Base-by-base conservation (phyloP, 2,797 vertebrate genomes). In the Esox masquinongy region DNA sequence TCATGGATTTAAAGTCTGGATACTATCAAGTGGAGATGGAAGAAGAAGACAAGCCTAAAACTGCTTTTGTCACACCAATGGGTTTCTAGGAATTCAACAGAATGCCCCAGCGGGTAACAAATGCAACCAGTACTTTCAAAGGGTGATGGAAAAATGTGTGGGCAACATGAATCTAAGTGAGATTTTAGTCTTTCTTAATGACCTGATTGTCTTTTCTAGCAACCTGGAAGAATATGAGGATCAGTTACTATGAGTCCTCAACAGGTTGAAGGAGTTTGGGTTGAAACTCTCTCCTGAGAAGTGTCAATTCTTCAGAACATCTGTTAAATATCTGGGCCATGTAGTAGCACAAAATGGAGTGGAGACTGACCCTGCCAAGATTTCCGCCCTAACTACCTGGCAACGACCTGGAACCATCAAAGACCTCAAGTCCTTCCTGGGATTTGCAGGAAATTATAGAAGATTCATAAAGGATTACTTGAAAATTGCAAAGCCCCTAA, bases 281-380 rank as follows among this genome's bases (percentile, higher is more conserved):
- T 24, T 77, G 5, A 74, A 80, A 12, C 53, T 77, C 0, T 74
- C 67, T 5, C 61, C 69, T 0, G 34, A 72, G 5, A 79, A 72
- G 14, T 79, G 77, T 16, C 67, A 74, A 12, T 80, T 80, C 7
- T 77, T 70, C 9, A 36, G 7, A 5, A 70, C 17, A 9, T 15
- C 68, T 5, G 78, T 79, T 0, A 77, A 26, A 36, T 80, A 80
- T 5, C 6, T 77, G 0, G 75, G 79, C 0, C 75, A 77, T 14
- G 9, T 77, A 2, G 61, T 80, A 2, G 77, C 68, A 0, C 59
- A 31, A 1, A 50, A 77, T 1, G 75, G 72, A 0, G 61, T 80
- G 0, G 68, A 68, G 2, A 80, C 76, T 0, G 73, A 81, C 53
- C 69, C 73, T 3, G 64, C 19, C 1, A 81, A 81, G 11, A 64